Evolutionary conservation across 2,113 vertebrate species (phyloP), one percentile per base, ranked within the genome.

Genomic region (Mobula birostris): DNA sequence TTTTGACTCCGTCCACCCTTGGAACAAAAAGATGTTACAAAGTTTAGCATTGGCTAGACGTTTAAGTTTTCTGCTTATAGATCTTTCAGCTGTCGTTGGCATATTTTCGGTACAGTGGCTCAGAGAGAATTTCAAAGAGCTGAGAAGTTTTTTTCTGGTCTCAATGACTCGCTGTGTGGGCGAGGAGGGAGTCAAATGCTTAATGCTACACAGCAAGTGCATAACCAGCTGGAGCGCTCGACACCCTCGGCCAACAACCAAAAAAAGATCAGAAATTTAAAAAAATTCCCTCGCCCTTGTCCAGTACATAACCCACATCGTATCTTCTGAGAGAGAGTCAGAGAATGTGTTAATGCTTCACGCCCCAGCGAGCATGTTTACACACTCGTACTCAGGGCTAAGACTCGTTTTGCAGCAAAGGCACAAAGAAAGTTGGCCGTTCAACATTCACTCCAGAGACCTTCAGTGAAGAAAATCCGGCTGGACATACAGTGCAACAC

Each of bases 81-180:
- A 97, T 95, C 96, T 96, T 97, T 96, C 98, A 98, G 97, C 97
- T 98, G 97, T 96, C 96, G 95, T 95, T 96, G 94, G 95, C 96
- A 94, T 94, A 96, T 78, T 96, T 97, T 97, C 96, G 96, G 96
- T 97, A 95, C 96, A 95, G 96, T 96, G 90, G 97, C 97, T 95
- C 72, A 94, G 96, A 97, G 96, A 96, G 96, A 91, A 95, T 94
- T 97, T 97, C 95, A 96, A 97, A 97, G 97, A 97, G 96, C 97
- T 95, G 96, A 97, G 97, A 97, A 97, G 97, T 97, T 97, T 97
- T 97, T 95, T 78, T 78, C 76, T 11, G 93, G 66, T 95, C 95
- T 96, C 95, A 95, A 95, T 95, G 96, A 96, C 96, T 96, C 96
- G 95, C 36, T 95, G 97, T 96, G 97, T 96, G 97, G 97, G 97